Base-by-base conservation (phyloP, 2,888 invertebrate genomes). In the Camptogramma bilineatum region DNA sequence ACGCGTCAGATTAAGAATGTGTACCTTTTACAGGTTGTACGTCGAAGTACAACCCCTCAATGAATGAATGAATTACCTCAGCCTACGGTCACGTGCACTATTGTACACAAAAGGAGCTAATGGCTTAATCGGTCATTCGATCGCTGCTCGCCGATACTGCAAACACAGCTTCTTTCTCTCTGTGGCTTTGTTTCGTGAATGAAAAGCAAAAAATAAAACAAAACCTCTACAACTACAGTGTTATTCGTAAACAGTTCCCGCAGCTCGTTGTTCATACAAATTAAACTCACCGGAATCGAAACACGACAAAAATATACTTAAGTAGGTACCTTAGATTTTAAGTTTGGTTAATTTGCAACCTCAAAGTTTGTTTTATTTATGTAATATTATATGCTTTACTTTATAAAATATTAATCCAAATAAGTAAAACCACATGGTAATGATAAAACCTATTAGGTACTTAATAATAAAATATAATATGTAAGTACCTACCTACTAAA, bases 41-140 rank as follows among this genome's bases (percentile, higher is more conserved):
- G 24, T 47, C 47, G 50, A 77, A 71, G 73, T 54, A 18, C 31
- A 62, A 74, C 76, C 83, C 84, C 84, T 83, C 80, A 69, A 70
- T 76, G 78, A 77, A 91, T 90, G 87, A 85, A 91, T 90, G 86
- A 84, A 84, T 82, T 81, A 84, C 81, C 74, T 55, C 80, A 72
- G 74, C 72, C 71, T 67, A 68, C 81, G 77, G 83, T 85, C 87
- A 89, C 90, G 90, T 86, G 88, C 82, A 80, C 87, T 87, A 88
- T 88, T 88, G 87, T 88, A 83, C 82, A 83, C 78, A 82, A 83
- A 87, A 84, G 83, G 81, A 84, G 82, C 80, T 86, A 87, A 89
- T 87, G 80, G 84, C 70, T 85, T 87, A 88, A 90, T 90, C 87
- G 86, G 83, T 83, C 86, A 85, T 84, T 87, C 86, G 84, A 89